phyloP scores from a whole-genome alignment of 2,888 invertebrate species.

The Hydriomena furcata region DNA sequence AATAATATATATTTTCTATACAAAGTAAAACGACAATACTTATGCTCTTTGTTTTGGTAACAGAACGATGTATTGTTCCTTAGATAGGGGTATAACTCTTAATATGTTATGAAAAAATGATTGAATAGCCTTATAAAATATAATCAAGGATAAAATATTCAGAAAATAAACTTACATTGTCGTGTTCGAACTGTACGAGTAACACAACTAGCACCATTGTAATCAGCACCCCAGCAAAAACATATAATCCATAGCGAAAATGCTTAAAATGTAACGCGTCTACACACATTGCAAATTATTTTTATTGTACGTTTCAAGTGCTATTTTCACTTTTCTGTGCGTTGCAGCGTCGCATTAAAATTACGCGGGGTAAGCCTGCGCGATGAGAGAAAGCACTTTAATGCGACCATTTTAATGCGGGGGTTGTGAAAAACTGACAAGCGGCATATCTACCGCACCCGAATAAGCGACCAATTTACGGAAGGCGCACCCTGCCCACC shows the following conservation, averaged over 20 bases:
- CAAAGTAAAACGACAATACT: too few relatives aligned
- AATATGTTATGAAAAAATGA: too few relatives aligned
- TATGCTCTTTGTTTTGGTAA: too few relatives aligned
- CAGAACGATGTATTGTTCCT: too few relatives aligned
- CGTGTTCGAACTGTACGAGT: constrained; percentile 15
- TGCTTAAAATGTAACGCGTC: constrained; percentile 12
- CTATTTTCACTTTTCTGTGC: neutral
- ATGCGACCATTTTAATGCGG: constrained; percentile 14
- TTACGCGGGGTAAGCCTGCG: constrained; percentile 12
- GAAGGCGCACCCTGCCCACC: constrained; percentile 4
- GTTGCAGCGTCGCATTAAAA: constrained; percentile 11
- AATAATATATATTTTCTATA: too few relatives aligned
- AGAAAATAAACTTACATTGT: constrained; percentile 7
- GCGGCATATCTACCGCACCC: constrained; percentile 12
- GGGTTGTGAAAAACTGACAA: constrained; percentile 16
- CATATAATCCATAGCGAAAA: constrained; percentile 13
- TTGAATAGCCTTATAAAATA: too few relatives aligned
- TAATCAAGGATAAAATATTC: neutral
- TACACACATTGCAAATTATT: constrained; percentile 11
- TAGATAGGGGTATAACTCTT: too few relatives aligned
- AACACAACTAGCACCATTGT: constrained; percentile 11
- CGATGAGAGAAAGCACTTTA: constrained; percentile 4
- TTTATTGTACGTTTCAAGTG: neutral
- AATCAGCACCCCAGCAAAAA: constrained; percentile 12
- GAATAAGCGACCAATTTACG: constrained; percentile 13